phyloP scores from a whole-genome alignment of 1,140 invertebrate genomes.

The Matsumurasca onukii region DNA sequence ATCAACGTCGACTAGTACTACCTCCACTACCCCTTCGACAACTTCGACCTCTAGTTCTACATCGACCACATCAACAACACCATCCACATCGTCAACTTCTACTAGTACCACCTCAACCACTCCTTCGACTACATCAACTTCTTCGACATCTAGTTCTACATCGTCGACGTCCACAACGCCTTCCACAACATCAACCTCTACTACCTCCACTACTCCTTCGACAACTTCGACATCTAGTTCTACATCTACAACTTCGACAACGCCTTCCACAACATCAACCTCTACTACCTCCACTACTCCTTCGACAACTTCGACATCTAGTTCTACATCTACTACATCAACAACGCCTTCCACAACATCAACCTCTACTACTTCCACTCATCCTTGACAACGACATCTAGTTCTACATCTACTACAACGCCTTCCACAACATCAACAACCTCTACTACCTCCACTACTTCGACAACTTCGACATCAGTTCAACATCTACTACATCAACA shows the following conservation, averaged over 20 bases:
- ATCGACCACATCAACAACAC: neutral
- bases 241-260: neutral
- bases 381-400: neutral
- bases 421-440: neutral
- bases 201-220: neutral
- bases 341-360: neutral
- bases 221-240: neutral
- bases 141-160: neutral
- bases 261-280: neutral
- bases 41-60: slow-evolving; percentile 6
- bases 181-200: neutral
- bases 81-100: neutral
- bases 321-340: neutral
- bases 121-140: neutral
- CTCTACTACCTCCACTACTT: neutral
- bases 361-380: neutral
- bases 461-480: neutral
- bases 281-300: neutral
- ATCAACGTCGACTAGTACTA: neutral
- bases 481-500: neutral
- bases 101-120: neutral
- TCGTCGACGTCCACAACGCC: neutral
- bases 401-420: neutral
- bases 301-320: neutral
- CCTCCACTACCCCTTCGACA: neutral